A percentile compares a stretch with the other conserved stretches of the same genome.
Evolutionary conservation across 2,797 vertebrate species (phyloP).

Genomic region (Enteromius mattozi): DNA sequence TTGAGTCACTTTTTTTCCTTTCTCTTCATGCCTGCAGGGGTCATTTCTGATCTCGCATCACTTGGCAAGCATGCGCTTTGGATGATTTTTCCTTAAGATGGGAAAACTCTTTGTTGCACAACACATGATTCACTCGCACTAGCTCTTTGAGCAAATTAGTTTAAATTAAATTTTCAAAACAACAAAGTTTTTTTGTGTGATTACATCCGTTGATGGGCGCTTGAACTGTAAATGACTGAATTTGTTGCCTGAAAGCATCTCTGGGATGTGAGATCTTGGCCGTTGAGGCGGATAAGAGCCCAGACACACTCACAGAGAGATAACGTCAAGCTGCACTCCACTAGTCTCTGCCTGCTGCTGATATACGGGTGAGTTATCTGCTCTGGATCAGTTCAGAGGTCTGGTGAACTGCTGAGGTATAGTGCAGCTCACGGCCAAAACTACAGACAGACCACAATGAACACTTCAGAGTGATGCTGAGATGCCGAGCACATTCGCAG

Average conservation of each 20-base stretch:
- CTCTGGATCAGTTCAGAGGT: conserved; percentile 18
- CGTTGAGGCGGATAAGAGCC: conserved; percentile 11
- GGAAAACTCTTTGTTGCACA: conserved; percentile 6
- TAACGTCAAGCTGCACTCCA: conserved; percentile 27
- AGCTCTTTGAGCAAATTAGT: background rate
- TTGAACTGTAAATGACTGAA: background rate
- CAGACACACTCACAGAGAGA: conserved; percentile 27
- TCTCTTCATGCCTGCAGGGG: conserved; percentile 20
- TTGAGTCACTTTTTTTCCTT: conserved; percentile 10
- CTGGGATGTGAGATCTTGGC: conserved; percentile 24
- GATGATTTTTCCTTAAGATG: conserved; percentile 30
- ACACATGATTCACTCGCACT: background rate
- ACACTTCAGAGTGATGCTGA: conserved; percentile 3
- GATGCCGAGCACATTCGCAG: background rate
- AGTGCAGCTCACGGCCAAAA: background rate
- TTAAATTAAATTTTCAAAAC: background rate
- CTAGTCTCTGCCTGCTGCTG: conserved; percentile 37
- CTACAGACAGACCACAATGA: background rate
- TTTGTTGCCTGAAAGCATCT: conserved; percentile 36
- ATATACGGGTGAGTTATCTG: conserved; percentile 43
- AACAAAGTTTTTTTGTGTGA: background rate
- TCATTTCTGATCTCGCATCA: conserved; percentile 41
- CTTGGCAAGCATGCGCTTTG: conserved; percentile 20
- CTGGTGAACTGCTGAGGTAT: conserved; percentile 17
- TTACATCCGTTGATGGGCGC: background rate